Evolutionary conservation across 2,113 vertebrate species (phyloP).

Genomic region (Amazona vittata): DNA sequence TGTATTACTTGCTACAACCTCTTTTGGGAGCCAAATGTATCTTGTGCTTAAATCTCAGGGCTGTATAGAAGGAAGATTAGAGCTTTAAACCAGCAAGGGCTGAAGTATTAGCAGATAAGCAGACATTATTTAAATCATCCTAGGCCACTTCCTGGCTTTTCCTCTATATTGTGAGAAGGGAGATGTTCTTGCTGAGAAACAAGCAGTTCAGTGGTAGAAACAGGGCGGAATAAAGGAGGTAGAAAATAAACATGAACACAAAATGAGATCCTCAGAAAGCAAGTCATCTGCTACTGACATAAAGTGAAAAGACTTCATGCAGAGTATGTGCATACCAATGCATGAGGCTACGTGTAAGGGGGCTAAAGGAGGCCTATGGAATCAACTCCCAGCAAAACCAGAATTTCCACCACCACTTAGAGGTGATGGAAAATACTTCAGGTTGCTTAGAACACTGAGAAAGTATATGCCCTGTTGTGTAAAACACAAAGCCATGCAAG

Average conservation of each 20-base stretch:
- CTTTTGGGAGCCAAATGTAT: neutral
- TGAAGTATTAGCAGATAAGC: slow-evolving; percentile 14
- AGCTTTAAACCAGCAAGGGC: slow-evolving; percentile 3
- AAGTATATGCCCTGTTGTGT: neutral
- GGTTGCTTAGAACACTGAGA: neutral
- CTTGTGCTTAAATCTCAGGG: neutral
- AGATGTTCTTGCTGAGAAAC: neutral
- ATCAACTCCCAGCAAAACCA: neutral
- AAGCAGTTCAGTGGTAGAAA: neutral
- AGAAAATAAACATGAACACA: neutral
- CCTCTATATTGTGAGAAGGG: neutral
- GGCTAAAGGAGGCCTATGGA: neutral
- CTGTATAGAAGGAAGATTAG: neutral
- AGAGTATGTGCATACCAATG: neutral
- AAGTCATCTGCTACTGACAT: neutral
- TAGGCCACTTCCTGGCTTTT: neutral
- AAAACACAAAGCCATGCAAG: neutral
- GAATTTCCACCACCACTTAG: neutral
- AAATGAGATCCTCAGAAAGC: neutral
- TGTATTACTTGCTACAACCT: slow-evolving; percentile 1
- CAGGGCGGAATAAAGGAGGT: neutral
- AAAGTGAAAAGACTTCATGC: neutral
- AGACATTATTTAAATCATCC: slow-evolving; percentile 22
- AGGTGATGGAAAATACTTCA: neutral
- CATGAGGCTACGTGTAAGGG: neutral